Evolutionary conservation across 2,888 invertebrate genomes (phyloP).

Genomic region (Yponomeuta sedellus): DNA sequence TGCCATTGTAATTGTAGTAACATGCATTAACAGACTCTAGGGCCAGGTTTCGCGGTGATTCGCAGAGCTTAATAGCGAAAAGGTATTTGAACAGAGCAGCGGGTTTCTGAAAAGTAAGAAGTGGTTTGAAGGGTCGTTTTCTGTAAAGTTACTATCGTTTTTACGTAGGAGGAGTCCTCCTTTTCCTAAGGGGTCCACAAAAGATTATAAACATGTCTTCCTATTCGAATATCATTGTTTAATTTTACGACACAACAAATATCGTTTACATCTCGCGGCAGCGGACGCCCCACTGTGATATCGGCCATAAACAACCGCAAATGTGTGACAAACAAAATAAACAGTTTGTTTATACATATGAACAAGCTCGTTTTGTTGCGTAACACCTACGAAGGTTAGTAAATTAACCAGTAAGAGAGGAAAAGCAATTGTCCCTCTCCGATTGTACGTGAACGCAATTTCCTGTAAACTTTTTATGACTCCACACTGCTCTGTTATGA

Average conservation of each 20-base stretch:
- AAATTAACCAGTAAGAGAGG: slow-evolving; percentile 5
- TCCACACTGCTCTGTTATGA: neutral
- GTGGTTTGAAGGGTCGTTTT: too few species aligned
- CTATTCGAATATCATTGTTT: slow-evolving; percentile 11
- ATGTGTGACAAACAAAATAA: slow-evolving; percentile 32
- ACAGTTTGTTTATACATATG: slow-evolving; percentile 24
- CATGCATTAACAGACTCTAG: too few species aligned
- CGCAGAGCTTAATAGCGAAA: too few species aligned
- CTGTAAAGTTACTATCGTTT: neutral
- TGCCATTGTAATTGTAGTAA: too few species aligned
- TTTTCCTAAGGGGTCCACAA: neutral
- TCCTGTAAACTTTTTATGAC: slow-evolving; percentile 5
- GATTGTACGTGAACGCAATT: neutral
- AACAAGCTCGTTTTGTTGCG: slow-evolving; percentile 33
- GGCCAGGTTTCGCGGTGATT: too few species aligned
- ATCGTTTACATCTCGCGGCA: slow-evolving; percentile 42
- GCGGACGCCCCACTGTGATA: slow-evolving; percentile 37
- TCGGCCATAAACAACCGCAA: slow-evolving; percentile 23
- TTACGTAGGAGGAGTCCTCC: neutral
- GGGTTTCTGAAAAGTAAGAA: too few species aligned
- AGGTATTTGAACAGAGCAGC: too few species aligned
- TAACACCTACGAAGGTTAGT: slow-evolving; percentile 23
- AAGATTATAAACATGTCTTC: slow-evolving; percentile 3
- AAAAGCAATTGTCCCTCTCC: slow-evolving; percentile 4
- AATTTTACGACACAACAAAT: slow-evolving; percentile 21